Conservation (phyloP, 2,888 invertebrate species). For the Diogma glabrata region DNA sequence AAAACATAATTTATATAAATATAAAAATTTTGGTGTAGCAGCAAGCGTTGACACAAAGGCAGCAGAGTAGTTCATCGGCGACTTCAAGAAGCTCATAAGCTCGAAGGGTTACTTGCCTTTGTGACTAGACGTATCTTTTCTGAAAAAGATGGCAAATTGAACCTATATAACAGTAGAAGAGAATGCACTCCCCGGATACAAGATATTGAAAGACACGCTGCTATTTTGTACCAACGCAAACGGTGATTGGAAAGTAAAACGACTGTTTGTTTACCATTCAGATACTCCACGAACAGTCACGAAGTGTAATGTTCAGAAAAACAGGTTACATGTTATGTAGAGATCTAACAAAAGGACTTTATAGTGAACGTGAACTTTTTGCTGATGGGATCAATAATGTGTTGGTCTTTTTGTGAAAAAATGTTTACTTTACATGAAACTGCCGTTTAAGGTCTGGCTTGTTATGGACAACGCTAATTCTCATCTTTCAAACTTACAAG, state of each 20-base stretch:
- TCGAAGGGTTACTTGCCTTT: neutral
- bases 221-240: conserved; percentile 13
- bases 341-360: neutral
- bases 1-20: too few relatives aligned
- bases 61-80: neutral
- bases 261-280: conserved; percentile 9
- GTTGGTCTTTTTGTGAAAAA: neutral
- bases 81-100: neutral
- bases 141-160: neutral
- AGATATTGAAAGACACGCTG: conserved; percentile 16
- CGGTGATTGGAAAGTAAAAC: conserved; percentile 14
- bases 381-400: neutral
- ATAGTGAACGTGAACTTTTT: neutral
- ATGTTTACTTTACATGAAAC: conserved; percentile 1
- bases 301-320: neutral
- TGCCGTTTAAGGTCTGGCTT: neutral
- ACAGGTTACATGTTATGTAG: neutral
- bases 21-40: neutral
- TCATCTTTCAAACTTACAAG: neutral
- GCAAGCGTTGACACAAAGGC: neutral
- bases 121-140: neutral
- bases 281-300: conserved; percentile 13
- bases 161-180: neutral
- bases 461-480: neutral
- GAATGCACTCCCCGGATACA: conserved; percentile 12